phyloP scores from a whole-genome alignment of 2,797 vertebrate species.

The Hozukius guyotensis region DNA sequence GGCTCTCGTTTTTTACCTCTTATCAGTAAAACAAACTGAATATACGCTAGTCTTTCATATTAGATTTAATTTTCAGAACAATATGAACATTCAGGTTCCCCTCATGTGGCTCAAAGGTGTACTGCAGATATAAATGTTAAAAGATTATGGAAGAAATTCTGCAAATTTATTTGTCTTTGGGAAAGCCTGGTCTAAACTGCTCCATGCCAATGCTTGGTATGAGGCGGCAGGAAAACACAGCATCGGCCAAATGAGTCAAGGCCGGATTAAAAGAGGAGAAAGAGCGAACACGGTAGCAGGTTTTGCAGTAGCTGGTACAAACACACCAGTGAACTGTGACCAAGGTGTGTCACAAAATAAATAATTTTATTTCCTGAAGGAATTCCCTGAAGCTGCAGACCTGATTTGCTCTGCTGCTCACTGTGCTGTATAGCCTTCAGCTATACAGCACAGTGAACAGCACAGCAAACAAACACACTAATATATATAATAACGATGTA shows the following conservation, averaged over 20 bases:
- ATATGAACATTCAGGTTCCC: no score
- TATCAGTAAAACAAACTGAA: no score
- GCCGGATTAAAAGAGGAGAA: not conserved
- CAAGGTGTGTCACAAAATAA: slow-evolving; percentile 1
- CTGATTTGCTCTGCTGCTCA: not conserved
- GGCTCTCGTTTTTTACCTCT: no score
- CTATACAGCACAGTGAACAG: no score
- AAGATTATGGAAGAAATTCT: not conserved
- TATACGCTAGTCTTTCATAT: no score
- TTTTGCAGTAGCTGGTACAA: not conserved
- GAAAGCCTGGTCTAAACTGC: not conserved
- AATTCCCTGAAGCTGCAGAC: slow-evolving; percentile 20
- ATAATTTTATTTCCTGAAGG: slow-evolving; percentile 15
- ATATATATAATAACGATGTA: not conserved
- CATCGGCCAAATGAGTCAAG: not conserved
- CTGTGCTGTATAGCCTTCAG: not conserved
- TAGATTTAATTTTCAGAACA: no score
- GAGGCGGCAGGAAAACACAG: not conserved
- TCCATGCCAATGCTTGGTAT: not conserved
- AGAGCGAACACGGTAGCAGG: not conserved
- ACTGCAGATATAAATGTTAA: no score
- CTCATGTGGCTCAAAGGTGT: no score
- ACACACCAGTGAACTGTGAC: not conserved
- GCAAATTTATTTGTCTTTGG: no score
- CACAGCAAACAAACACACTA: not conserved